Base-by-base conservation (phyloP, 1,140 invertebrate species). In the Ceratina japonica region DNA sequence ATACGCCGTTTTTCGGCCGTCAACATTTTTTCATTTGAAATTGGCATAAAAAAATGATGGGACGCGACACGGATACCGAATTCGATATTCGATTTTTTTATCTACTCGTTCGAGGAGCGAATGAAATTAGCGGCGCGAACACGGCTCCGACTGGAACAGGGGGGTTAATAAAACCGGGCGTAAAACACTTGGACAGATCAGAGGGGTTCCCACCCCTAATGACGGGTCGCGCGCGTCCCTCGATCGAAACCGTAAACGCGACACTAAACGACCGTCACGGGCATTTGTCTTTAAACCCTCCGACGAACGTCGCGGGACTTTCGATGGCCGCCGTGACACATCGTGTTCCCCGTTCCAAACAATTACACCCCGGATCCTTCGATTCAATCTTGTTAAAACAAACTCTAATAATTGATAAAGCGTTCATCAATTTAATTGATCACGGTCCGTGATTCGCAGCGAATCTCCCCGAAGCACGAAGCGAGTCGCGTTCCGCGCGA, bases 121-220 rank as follows among this genome's bases (percentile, higher is more conserved):
- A 44, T 44, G 37, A 44, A 44, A 44, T 44, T 44, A 44, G 37
- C 5, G 37, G 10, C 37, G 37, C 37, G 37, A 44, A 44, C 37
- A 10, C 37, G 37, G 10, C 3, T 10, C 37, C 37, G 10, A 8
- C 20, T 18, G 16, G 52, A 54, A 52, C 22, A 12, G 22, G 51
- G 22, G 51, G 51, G 66, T 56, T 69, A 69, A 56, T 69, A 69
- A 69, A 69, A 69, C 18, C 4, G 51, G 31, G 22, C 51, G 2
- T 54, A 69, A 69, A 69, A 69, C 66, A 56, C 66, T 31, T 56
- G 5, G 66, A 56, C 13, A 31, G 66, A 54, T 69, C 49, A 10
- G 66, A 56, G 24, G 66, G 66, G 66, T 69, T 31, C 51, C 52
- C 66, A n/a, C 66, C 66, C 66, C 51, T 69, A 69, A 69, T 69